Base-by-base conservation (phyloP, 2,888 invertebrate species). In the Alviniconcha strummeri region DNA sequence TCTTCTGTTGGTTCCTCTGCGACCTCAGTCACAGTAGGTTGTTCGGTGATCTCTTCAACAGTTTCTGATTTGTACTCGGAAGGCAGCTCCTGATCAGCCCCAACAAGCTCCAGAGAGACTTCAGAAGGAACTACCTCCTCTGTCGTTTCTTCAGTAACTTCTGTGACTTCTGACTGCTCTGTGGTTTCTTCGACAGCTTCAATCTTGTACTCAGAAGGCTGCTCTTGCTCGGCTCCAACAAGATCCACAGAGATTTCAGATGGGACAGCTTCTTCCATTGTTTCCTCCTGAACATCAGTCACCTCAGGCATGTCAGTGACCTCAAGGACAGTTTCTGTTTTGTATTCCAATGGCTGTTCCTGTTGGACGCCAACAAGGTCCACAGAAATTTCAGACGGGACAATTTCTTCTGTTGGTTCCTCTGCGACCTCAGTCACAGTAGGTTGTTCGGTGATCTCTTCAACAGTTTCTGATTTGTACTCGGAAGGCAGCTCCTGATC, bases 281-380 rank as follows among this genome's bases (percentile, higher is more conserved):
- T 76, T 78, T 84, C 84, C 72, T 87, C 83, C 57, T 83, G 67
- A 55, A 87, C 81, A 7, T 80, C 81, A 13, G 81, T 72, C 11
- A 85, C 83, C 80, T 88, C 86, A 71, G 84, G 55, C 5, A 85
- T 82, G 19, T 85, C 83, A 17, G 82, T 60, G 11, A 84, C 67
- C 78, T 89, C 89, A 74, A 83, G 79, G 11, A 82, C 69, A 76
- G 84, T 67, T 54, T 88, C 86, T 64, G 86, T 87, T 79, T 88
- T 85, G 83, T 86, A 89, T 77, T 88, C 86, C 56, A 67, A 52
- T 71, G 87, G 87, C 4, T 85, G 80, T 55, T 89, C 88, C 74
- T 84, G 76, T 64, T 86, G 81, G 56, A 87, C 84, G 60, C 85
- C 83, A 83, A 85, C 85, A 56, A 83, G 55, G 60, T 84, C 86